A percentile compares a stretch with the other conserved stretches of the same genome.
phyloP scores from a whole-genome alignment of 2,797 vertebrate species.

The Diceros bicornis region DNA sequence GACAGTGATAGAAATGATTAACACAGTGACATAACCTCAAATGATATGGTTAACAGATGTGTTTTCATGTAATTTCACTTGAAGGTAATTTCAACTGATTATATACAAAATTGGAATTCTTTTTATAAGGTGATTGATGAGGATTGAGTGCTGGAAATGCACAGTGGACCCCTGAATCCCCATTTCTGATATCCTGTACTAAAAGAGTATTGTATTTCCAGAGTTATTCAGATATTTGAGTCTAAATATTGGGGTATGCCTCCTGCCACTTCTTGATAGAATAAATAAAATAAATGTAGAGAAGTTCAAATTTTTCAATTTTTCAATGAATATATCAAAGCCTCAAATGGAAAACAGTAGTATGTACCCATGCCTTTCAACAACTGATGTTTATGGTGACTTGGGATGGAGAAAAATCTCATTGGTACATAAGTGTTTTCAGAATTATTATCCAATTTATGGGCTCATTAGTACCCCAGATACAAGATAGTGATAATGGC shows the following conservation, averaged over 20 bases:
- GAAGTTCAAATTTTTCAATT: not conserved
- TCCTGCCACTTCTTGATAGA: not conserved
- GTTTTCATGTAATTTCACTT: conserved; percentile 28
- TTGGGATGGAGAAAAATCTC: not conserved
- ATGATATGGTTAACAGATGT: not conserved
- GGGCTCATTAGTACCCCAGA: not conserved
- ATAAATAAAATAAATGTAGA: not conserved
- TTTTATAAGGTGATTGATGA: not conserved
- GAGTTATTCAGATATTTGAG: not conserved
- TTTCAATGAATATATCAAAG: not conserved
- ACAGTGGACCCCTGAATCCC: not conserved
- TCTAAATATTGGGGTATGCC: not conserved
- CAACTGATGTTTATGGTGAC: not conserved
- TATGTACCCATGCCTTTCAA: not conserved
- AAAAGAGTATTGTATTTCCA: not conserved
- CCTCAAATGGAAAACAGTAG: not conserved
- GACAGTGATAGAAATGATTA: not conserved
- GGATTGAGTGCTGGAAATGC: not conserved
- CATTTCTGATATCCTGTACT: not conserved
- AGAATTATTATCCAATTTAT: not conserved
- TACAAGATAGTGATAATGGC: not conserved
- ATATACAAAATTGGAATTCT: not conserved
- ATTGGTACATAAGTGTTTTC: not conserved
- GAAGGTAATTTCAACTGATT: not conserved
- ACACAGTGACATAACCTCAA: not conserved